Conservation (phyloP, 1,140 invertebrate genomes). For the Leptoteleia sp. region DNA sequence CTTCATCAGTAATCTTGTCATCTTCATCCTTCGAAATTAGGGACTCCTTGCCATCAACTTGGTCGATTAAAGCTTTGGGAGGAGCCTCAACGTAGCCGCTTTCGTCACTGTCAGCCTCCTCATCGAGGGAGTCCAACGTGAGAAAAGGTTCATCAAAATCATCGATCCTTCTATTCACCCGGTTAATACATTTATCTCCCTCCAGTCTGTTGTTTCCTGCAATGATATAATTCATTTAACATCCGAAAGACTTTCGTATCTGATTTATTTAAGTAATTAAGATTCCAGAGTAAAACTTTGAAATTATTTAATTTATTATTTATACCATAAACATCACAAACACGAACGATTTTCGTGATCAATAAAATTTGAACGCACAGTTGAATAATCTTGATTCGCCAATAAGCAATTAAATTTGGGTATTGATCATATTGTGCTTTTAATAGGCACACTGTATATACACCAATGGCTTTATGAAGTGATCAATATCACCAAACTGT, state of each 20-base stretch:
- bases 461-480: background rate
- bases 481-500: slow-evolving; percentile 12
- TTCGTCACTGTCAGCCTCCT: slow-evolving; percentile 81
- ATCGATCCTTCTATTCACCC: slow-evolving; percentile 66
- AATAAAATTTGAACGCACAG: no score
- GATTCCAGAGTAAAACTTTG: background rate
- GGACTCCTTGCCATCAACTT: slow-evolving; percentile 64
- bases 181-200: slow-evolving; percentile 45
- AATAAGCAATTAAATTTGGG: slow-evolving; percentile 11
- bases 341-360: no score
- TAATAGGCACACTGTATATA: slow-evolving; percentile 8
- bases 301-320: slow-evolving; percentile 2
- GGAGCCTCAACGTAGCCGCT: slow-evolving; percentile 82
- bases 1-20: slow-evolving; percentile 16
- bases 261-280: background rate
- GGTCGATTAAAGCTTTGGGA: slow-evolving; percentile 73
- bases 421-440: slow-evolving; percentile 7
- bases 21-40: slow-evolving; percentile 16
- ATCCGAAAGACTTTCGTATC: no score
- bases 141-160: slow-evolving; percentile 71
- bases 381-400: background rate
- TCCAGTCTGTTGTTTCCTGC: slow-evolving; percentile 61
- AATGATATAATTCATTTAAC: slow-evolving; percentile 34
- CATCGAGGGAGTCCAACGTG: slow-evolving; percentile 74
- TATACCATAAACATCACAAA: background rate